Conservation (phyloP, 1,140 invertebrate species). For the Drosophila lini region DNA sequence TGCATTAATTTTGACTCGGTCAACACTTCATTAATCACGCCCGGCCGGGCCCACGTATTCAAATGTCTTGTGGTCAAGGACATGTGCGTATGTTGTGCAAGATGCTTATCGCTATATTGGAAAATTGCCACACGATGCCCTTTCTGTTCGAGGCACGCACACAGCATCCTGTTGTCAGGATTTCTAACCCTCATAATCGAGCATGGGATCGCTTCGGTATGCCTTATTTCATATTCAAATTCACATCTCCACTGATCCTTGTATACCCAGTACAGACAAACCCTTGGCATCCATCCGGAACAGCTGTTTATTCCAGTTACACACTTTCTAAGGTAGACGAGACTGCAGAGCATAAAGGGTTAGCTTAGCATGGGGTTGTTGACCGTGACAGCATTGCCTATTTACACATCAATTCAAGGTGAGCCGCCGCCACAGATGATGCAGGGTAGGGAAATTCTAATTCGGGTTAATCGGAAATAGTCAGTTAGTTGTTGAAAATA, state of each 20-base stretch:
- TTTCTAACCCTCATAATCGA: constrained; percentile 22
- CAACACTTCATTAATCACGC: constrained; percentile 80
- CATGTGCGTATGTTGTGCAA: constrained; percentile 59
- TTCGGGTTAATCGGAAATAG: constrained; percentile 33
- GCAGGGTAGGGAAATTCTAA: background rate
- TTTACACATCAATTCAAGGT: constrained; percentile 10
- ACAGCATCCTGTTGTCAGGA: constrained; percentile 51
- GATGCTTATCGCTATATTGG: constrained; percentile 64
- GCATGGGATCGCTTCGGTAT: constrained; percentile 19
- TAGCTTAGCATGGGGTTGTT: constrained; percentile 47
- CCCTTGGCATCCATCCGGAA: constrained; percentile 30
- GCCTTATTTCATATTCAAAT: constrained; percentile 36
- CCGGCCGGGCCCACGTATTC: constrained; percentile 38
- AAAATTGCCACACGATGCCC: constrained; percentile 23
- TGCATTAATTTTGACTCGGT: constrained; percentile 78
- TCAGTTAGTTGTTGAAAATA: background rate
- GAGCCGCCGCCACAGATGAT: constrained; percentile 4
- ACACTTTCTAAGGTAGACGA: constrained; percentile 7
- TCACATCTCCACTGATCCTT: constrained; percentile 47
- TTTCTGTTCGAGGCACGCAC: constrained; percentile 57
- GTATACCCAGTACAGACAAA: constrained; percentile 8
- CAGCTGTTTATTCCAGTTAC: constrained; percentile 54
- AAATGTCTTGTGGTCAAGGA: constrained; percentile 65
- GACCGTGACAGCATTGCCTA: constrained; percentile 19
- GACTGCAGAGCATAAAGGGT: constrained; percentile 40